A percentile compares a stretch with the other conserved stretches of the same genome.
phyloP scores from a whole-genome alignment of 2,888 invertebrate genomes.

The Xylota segnis region DNA sequence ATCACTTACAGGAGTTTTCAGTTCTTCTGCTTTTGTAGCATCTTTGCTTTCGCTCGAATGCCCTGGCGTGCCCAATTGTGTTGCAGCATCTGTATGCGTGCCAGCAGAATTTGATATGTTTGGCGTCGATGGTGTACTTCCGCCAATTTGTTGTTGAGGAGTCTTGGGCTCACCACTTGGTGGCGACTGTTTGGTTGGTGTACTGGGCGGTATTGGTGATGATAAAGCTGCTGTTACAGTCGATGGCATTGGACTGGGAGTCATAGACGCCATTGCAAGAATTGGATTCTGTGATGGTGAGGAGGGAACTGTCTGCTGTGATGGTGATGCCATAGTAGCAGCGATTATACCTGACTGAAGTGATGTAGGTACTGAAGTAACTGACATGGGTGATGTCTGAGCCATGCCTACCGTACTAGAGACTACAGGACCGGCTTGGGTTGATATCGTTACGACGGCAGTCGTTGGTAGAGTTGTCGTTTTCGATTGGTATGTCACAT shows the following conservation, averaged over 20 bases:
- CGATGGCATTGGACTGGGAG: slow-evolving; percentile 72
- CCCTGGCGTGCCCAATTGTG: slow-evolving; percentile 60
- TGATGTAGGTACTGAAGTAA: slow-evolving; percentile 43
- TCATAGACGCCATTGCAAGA: slow-evolving; percentile 83
- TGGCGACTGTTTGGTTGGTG: slow-evolving; percentile 79
- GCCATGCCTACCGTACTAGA: slow-evolving; percentile 81
- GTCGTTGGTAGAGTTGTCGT: slow-evolving; percentile 80
- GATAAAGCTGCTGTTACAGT: slow-evolving; percentile 66
- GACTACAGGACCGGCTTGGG: slow-evolving; percentile 82
- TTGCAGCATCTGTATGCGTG: slow-evolving; percentile 49
- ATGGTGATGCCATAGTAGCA: slow-evolving; percentile 65
- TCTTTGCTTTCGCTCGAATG: slow-evolving; percentile 35
- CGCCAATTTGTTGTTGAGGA: slow-evolving; percentile 43
- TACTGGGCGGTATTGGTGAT: slow-evolving; percentile 79
- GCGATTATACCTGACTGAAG: slow-evolving; percentile 66
- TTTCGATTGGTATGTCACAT: slow-evolving; percentile 80
- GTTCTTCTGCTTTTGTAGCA: slow-evolving; percentile 24
- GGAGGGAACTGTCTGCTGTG: slow-evolving; percentile 66
- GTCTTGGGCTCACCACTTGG: slow-evolving; percentile 47
- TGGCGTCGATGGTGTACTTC: slow-evolving; percentile 68
- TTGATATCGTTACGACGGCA: slow-evolving; percentile 82
- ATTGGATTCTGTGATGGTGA: slow-evolving; percentile 84
- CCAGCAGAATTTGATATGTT: slow-evolving; percentile 45
- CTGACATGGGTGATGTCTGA: slow-evolving; percentile 77
- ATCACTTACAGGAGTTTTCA: slow-evolving; percentile 48